Evolutionary conservation across 2,888 invertebrate species (phyloP).

Genomic region (Hydriomena furcata): DNA sequence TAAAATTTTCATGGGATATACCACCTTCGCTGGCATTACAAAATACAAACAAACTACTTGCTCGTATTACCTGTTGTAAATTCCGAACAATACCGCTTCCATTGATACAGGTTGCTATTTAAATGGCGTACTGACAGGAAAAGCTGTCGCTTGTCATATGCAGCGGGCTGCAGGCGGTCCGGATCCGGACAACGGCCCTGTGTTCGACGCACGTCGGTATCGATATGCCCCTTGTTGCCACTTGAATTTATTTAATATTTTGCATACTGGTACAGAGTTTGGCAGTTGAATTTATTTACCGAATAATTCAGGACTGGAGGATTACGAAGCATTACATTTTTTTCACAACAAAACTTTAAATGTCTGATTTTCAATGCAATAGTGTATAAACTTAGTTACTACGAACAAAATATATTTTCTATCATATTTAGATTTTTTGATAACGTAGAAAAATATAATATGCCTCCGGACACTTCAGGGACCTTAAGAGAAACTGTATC

Average conservation of each 20-base stretch:
- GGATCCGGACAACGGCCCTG: conserved; percentile 12
- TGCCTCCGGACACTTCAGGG: too few relatives aligned
- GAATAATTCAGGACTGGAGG: not conserved
- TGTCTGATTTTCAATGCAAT: too few relatives aligned
- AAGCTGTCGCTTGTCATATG: conserved; percentile 29
- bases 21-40: not conserved
- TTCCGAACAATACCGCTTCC: conserved; percentile 4
- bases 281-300: not conserved
- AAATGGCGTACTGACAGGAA: conserved; percentile 13
- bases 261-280: not conserved
- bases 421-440: too few relatives aligned
- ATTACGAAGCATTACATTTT: too few relatives aligned
- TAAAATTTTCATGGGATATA: too few relatives aligned
- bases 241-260: conserved; percentile 13
- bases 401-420: too few relatives aligned
- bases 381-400: too few relatives aligned
- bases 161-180: conserved; percentile 38
- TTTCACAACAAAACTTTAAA: too few relatives aligned
- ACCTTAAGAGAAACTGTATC: too few relatives aligned
- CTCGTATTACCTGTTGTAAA: not conserved
- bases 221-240: conserved; percentile 16
- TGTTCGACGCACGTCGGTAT: conserved; percentile 16
- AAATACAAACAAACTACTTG: not conserved
- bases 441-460: too few relatives aligned
- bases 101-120: conserved; percentile 16